Base-by-base conservation (phyloP, 2,113 vertebrate genomes). In the Catharus minimus region DNA sequence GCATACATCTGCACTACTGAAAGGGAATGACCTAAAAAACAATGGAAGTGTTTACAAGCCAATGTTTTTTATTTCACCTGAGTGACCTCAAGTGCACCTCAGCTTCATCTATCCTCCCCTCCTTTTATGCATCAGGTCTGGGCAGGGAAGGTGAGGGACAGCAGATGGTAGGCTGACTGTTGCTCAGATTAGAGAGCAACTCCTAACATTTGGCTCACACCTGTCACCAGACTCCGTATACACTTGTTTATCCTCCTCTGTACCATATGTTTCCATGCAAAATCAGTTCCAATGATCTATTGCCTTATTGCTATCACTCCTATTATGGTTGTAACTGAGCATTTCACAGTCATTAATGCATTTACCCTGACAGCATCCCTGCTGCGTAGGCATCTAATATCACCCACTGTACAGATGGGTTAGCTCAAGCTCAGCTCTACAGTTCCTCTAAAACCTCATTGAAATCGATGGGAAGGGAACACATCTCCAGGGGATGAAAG, bases 171-270 rank as follows among this genome's bases (percentile, higher is more conserved):
- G 52, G 57, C 46, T 93, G 61, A 50, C 69, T 95, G 90, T 84
- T 95, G 88, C 92, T 93, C 93, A 67, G 61, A 88, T 95, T 93
- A 85, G 90, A 95, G 93, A 84, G 89, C 58, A 92, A 10, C 58
- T 92, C 77, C 74, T 93, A 92, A 86, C 83, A 86, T 95, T 96
- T 96, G 93, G 93, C 94, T 96, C 83, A 95, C 93, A 96, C 95
- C 92, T 95, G 94, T 90, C 92, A 92, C 66, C 88, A 95, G 58
- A 73, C 88, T 95, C 50, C 81, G 1, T 93, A 84, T 93, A 95
- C 90, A 92, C 66, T 96, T 95, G 86, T 94, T 93, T 93, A 88
- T 93, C 93, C 88, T 86, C 95, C 94, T 72, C 95, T 95, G 83
- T 95, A 92, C 92, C 92, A 86, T 95, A 95, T 96, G 94, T 84